Evolutionary conservation across 1,140 invertebrate genomes (phyloP), one percentile per base, ranked within the genome.

Genomic region (Drosophila suzukii): DNA sequence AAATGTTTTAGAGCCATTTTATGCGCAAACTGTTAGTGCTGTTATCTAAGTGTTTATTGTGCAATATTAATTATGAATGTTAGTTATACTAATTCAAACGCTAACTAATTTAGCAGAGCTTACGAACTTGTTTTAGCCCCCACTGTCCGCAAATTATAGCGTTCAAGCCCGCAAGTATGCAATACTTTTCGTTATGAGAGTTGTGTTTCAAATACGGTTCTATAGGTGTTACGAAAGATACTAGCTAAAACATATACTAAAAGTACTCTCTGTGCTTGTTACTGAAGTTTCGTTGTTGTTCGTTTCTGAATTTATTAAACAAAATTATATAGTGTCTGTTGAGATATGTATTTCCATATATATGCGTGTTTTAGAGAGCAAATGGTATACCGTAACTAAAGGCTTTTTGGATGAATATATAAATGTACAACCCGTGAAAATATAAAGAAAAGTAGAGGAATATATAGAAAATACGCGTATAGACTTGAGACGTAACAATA

Each of bases 1-100:
- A 86, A 86, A 88, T 88, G 84, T 86, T 88, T 86, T 88, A 86
- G 84, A 86, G 84, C 75, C 86, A 73, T 88, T 86, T 86, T 86
- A 82, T 76, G 83, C 65, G 83, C 74, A 75, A 88, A 49, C 34
- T 79, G 79, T 88, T 86, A 88, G 84, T 76, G 81, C 74, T 79
- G 78, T 85, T 85, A 78, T 75, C 60, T 75, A 46, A 78, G 70
- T 88, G 61, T 86, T 66, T 86, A 88, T 46, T 60, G 68, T 68
- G 63, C 63, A 81, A 78, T 81, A 63, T 56, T 7, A 36, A 51
- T 44, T 70, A 62, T 71, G 46, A 67, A 59, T 43, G 41, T 60
- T 56, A 71, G 41, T 66, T 51, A 71, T 49, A 58, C 58, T 36
- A 36, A 43, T 57, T 32, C 27, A 38, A 11, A 39, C 59, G 32